A percentile compares a stretch with the other conserved stretches of the same genome.
Conservation (phyloP, 37 sponge, comb jelly and placozoan genomes). For the Halisarca cf. caerulea region DNA sequence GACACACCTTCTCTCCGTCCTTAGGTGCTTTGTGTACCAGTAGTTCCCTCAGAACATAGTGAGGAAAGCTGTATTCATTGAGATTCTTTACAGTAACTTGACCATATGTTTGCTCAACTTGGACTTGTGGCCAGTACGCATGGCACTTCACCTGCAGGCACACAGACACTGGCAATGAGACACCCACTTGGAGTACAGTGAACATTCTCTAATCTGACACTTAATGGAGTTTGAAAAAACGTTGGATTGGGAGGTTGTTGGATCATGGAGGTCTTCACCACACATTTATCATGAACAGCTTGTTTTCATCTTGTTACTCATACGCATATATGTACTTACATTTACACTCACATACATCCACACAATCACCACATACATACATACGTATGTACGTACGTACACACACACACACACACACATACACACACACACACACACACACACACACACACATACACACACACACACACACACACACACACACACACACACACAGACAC, state of each 20-base stretch:
- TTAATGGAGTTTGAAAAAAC: too few species aligned
- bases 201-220: too few species aligned
- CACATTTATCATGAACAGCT: too few species aligned
- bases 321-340: too few species aligned
- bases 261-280: too few species aligned
- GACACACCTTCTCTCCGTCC: conserved; percentile 22
- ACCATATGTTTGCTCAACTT: conserved; percentile 29
- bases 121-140: conserved; percentile 77
- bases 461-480: background rate
- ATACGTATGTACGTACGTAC: background rate
- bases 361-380: too few species aligned
- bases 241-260: too few species aligned
- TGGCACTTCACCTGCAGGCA: conserved; percentile 80
- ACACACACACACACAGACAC: background rate
- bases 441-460: conserved; percentile 55
- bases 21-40: conserved; percentile 53
- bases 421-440: background rate
- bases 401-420: background rate
- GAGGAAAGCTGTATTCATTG: conserved; percentile 42
- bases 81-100: conserved; percentile 37
- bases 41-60: conserved; percentile 75
- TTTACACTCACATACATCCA: too few species aligned
- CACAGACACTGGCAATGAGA: too few species aligned
- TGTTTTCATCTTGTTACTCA: too few species aligned
- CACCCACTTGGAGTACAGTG: too few species aligned